phyloP scores from a whole-genome alignment of 2,888 invertebrate species.

The Lydus trimaculatus region DNA sequence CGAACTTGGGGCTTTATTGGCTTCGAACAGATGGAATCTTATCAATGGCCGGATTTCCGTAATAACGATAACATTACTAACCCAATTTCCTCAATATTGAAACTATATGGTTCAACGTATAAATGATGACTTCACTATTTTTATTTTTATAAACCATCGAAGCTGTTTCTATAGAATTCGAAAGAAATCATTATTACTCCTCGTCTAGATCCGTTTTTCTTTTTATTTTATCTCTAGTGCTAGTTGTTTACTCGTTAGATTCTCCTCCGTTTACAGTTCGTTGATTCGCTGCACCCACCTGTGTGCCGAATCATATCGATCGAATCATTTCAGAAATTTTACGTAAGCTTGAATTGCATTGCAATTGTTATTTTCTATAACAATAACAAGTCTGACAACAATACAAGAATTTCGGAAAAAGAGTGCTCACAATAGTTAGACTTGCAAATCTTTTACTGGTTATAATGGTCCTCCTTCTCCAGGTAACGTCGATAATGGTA shows the following conservation, averaged over 20 bases:
- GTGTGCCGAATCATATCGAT: slow-evolving; percentile 5
- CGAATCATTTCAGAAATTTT: background rate
- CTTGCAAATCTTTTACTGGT: slow-evolving; percentile 27
- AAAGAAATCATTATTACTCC: background rate
- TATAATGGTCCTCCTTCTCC: slow-evolving; percentile 27
- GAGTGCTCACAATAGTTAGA: slow-evolving; percentile 33
- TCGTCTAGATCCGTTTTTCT: too few relatives aligned
- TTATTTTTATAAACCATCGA: background rate
- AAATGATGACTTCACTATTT: background rate
- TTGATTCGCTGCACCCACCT: slow-evolving; percentile 5
- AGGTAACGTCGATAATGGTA: slow-evolving; percentile 23
- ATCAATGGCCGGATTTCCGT: slow-evolving; percentile 5
- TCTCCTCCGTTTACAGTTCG: background rate
- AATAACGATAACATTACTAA: background rate
- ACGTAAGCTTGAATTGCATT: slow-evolving; percentile 28
- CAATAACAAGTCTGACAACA: slow-evolving; percentile 23
- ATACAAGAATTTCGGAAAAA: slow-evolving; percentile 21
- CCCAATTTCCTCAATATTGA: background rate
- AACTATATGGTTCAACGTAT: background rate
- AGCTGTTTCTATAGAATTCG: background rate
- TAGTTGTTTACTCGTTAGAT: background rate
- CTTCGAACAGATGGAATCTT: background rate
- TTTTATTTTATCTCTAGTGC: background rate
- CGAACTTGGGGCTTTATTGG: background rate
- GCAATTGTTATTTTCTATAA: slow-evolving; percentile 17